phyloP scores from a whole-genome alignment of 2,797 vertebrate genomes.

The Taeniopygia guttata region DNA sequence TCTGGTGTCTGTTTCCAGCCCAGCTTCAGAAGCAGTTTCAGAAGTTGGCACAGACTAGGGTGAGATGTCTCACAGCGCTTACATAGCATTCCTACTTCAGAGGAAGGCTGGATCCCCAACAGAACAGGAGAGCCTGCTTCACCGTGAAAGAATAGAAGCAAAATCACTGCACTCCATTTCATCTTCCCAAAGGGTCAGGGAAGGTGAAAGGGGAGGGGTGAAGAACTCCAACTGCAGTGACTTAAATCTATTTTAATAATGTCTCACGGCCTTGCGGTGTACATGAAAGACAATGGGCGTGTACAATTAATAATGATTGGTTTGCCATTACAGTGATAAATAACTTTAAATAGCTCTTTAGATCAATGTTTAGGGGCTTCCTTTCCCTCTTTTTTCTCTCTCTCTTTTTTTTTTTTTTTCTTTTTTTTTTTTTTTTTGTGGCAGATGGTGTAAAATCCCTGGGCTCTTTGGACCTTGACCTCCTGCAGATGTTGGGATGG shows the following conservation, averaged over 20 bases:
- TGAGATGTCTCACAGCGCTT: constrained; percentile 53
- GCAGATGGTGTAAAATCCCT: constrained; percentile 89
- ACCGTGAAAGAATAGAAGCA: constrained; percentile 8
- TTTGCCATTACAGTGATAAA: constrained; percentile 68
- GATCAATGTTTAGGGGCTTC: constrained; percentile 38
- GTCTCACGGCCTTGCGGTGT: not conserved
- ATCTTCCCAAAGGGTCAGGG: constrained; percentile 46
- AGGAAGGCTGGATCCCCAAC: constrained; percentile 71
- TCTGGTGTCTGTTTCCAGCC: not conserved
- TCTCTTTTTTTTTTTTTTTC: not conserved
- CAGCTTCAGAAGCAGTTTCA: constrained; percentile 22
- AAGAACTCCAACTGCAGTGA: constrained; percentile 52
- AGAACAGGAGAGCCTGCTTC: not conserved
- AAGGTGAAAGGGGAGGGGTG: constrained; percentile 56
- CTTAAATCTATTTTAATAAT: constrained; percentile 71
- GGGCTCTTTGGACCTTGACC: constrained; percentile 80
- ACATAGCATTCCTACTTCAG: constrained; percentile 11
- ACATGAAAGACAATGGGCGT: constrained; percentile 59
- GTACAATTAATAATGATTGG: constrained; percentile 61
- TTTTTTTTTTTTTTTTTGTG: constrained; percentile 62
- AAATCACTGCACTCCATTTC: constrained; percentile 54
- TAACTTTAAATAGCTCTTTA: constrained; percentile 64
- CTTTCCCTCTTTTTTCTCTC: not conserved
- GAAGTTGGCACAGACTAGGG: not conserved
- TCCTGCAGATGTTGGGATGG: constrained; percentile 86